Evolutionary conservation across 2,797 vertebrate genomes (phyloP).

Genomic region (Sibirionetta formosa): DNA sequence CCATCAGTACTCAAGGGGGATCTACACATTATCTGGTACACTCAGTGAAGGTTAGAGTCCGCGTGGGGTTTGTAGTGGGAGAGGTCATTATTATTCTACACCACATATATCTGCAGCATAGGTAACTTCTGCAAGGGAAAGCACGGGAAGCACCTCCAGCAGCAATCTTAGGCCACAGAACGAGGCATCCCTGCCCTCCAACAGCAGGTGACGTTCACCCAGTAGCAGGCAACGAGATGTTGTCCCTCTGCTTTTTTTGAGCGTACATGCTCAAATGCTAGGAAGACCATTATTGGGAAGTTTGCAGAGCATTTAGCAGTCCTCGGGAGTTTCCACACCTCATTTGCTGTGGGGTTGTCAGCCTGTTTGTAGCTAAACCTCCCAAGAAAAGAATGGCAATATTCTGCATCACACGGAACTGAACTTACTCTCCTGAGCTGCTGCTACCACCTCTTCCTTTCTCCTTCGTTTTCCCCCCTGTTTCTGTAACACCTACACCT

Average conservation of each 20-base stretch:
- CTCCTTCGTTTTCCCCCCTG: rapidly evolving
- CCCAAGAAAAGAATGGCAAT: not conserved
- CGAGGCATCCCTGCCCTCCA: not conserved
- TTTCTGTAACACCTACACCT: not conserved
- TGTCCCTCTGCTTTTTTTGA: not conserved
- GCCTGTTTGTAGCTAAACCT: not conserved
- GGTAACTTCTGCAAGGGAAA: not conserved
- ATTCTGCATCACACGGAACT: not conserved
- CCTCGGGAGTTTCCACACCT: not conserved
- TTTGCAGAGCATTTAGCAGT: not conserved
- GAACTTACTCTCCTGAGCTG: not conserved
- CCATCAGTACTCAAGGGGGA: not conserved
- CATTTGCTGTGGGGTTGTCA: not conserved
- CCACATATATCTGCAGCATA: not conserved
- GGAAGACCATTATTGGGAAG: not conserved
- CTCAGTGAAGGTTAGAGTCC: not conserved
- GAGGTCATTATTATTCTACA: not conserved
- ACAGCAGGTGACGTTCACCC: rapidly evolving
- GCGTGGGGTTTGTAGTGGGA: rapidly evolving
- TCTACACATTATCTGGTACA: not conserved
- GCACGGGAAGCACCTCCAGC: not conserved
- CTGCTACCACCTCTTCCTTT: not conserved
- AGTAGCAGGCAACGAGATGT: rapidly evolving
- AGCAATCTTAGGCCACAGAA: not conserved
- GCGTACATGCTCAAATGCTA: not conserved